Evolutionary conservation across 2,797 vertebrate genomes (phyloP).

Genomic region (Pseudomugil gertrudae): DNA sequence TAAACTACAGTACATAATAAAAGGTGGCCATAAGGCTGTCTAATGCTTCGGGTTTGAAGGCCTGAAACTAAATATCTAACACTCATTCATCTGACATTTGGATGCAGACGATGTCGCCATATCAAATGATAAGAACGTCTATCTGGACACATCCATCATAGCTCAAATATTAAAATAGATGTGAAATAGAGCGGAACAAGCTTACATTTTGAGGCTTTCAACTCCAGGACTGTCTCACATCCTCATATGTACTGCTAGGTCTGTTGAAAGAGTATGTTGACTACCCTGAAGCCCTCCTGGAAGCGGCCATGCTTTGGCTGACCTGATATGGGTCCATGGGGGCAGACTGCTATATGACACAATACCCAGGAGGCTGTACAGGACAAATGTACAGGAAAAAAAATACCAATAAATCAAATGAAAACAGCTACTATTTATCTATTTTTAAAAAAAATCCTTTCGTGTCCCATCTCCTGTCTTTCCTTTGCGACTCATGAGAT

Average conservation of each 20-base stretch:
- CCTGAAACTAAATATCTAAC: slow-evolving; percentile 39
- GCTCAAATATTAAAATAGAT: slow-evolving; percentile 62
- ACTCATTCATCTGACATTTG: slow-evolving; percentile 53
- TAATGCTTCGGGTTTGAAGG: background rate
- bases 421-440: no score
- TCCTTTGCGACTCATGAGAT: slow-evolving; percentile 1
- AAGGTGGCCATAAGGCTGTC: slow-evolving; percentile 13
- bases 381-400: no score
- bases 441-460: no score
- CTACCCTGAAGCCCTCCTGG: slow-evolving; percentile 48
- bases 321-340: slow-evolving; percentile 21
- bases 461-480: background rate
- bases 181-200: slow-evolving; percentile 42
- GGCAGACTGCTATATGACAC: slow-evolving; percentile 10
- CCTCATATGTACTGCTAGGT: slow-evolving; percentile 52
- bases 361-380: background rate
- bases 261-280: slow-evolving; percentile 64
- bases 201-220: slow-evolving; percentile 37
- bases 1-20: slow-evolving; percentile 40
- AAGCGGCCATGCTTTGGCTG: slow-evolving; percentile 29
- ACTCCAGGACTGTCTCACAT: slow-evolving; percentile 45
- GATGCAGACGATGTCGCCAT: slow-evolving; percentile 41
- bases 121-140: slow-evolving; percentile 53
- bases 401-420: no score
- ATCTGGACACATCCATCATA: slow-evolving; percentile 52